These are phyloP conservation scores for Erannis defoliaria DNA, from an alignment of 2,888 invertebrate genomes.

Conservation along the genomic window DNA sequence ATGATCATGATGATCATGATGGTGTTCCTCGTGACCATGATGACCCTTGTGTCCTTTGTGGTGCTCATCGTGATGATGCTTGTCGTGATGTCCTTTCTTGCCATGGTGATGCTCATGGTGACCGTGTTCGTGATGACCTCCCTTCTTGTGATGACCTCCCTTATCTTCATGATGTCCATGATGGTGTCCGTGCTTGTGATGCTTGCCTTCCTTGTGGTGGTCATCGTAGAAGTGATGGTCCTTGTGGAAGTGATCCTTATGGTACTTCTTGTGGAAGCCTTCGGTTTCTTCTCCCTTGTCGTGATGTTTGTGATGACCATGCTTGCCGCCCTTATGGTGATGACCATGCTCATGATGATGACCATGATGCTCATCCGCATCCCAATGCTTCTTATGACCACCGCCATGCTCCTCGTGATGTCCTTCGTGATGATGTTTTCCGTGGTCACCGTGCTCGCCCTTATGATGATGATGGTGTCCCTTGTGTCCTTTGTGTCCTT, in stretches of 20 bases:
- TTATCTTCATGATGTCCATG: constrained; percentile 79
- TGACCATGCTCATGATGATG: constrained; percentile 80
- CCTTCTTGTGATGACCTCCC: constrained; percentile 80
- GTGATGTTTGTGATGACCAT: constrained; percentile 78
- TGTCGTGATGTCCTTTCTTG: constrained; percentile 79
- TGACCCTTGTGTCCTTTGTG: constrained; percentile 83
- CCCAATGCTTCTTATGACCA: constrained; percentile 78
- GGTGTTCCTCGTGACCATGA: constrained; percentile 81
- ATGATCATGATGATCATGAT: constrained; percentile 80
- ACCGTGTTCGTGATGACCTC: constrained; percentile 76
- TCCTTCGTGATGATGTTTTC: constrained; percentile 76
- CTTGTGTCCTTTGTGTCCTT: constrained; percentile 80
- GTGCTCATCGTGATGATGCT: constrained; percentile 77
- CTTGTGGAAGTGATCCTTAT: constrained; percentile 81
- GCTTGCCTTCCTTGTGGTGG: constrained; percentile 80
- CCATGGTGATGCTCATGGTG: constrained; percentile 82
- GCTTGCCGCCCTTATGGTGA: constrained; percentile 80
- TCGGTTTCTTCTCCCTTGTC: constrained; percentile 80
- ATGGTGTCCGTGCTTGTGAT: constrained; percentile 80
- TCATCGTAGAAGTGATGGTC: constrained; percentile 83
- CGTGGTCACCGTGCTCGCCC: constrained; percentile 77
- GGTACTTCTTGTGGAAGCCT: constrained; percentile 82
- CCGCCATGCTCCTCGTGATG: constrained; percentile 80
- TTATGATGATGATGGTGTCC: constrained; percentile 82
- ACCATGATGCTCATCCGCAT: constrained; percentile 77